phyloP scores from a whole-genome alignment of 2,797 vertebrate species.

The Sparidentex hasta region DNA sequence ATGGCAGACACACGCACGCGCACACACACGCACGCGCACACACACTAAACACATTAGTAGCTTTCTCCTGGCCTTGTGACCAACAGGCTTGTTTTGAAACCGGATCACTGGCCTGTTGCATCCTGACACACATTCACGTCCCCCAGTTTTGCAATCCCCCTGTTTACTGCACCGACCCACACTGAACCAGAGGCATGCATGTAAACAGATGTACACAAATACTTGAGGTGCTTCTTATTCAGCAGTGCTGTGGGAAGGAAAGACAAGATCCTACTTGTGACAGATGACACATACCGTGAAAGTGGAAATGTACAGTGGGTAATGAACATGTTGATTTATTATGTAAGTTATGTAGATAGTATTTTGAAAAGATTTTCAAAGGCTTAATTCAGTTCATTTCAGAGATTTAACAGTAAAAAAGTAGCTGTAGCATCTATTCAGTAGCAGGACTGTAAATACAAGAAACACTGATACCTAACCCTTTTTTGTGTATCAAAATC shows the following conservation, averaged over 20 bases:
- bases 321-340: background rate
- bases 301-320: background rate
- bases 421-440: no score
- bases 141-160: slow-evolving; percentile 67
- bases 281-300: background rate
- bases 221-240: background rate
- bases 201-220: slow-evolving; percentile 42
- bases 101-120: slow-evolving; percentile 27
- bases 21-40: slow-evolving; percentile 6
- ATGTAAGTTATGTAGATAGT: background rate
- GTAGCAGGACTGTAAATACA: no score
- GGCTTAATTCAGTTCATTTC: background rate
- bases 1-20: background rate
- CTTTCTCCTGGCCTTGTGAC: slow-evolving; percentile 53
- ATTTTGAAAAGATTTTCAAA: background rate
- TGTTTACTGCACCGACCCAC: slow-evolving; percentile 63
- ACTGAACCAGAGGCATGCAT: background rate
- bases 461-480: no score
- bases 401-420: no score
- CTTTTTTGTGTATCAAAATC: no score
- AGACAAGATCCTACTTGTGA: background rate
- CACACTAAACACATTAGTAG: slow-evolving; percentile 2
- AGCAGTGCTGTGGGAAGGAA: background rate
- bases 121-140: slow-evolving; percentile 52
- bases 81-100: slow-evolving; percentile 76